These are phyloP conservation scores for Coracias cyanogaster DNA, from an alignment of 2,797 vertebrate genomes.

Conservation along the genomic window DNA sequence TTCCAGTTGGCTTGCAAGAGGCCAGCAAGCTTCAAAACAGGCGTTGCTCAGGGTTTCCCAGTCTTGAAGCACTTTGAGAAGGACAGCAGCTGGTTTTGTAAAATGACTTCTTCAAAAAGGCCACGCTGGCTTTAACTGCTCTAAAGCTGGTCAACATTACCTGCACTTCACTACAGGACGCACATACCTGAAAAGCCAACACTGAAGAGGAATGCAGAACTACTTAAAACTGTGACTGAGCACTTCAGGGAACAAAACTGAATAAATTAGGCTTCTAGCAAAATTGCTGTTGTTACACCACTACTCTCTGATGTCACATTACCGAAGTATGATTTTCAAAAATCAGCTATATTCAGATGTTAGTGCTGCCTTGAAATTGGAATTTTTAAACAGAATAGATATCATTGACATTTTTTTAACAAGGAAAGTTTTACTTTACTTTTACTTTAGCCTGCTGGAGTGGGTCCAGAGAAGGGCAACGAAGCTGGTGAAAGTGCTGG, in stretches of 20 bases:
- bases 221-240: neutral
- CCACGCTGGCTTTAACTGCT: neutral
- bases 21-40: neutral
- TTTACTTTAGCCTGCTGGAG: no score
- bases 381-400: neutral
- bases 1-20: neutral
- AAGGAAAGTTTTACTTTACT: neutral
- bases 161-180: neutral
- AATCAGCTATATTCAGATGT: neutral
- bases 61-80: neutral
- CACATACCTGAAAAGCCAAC: neutral
- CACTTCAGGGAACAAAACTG: neutral
- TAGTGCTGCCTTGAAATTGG: neutral
- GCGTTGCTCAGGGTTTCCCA: neutral
- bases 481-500: no score
- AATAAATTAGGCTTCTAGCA: neutral
- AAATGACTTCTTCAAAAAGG: neutral
- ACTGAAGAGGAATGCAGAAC: neutral
- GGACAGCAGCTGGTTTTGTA: neutral
- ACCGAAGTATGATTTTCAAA: neutral
- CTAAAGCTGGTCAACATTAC: neutral
- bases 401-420: neutral
- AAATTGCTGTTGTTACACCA: neutral
- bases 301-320: neutral
- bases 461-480: no score